Conservation (phyloP, 2,797 vertebrate genomes). For the Parauchenoglanis ngamensis region DNA sequence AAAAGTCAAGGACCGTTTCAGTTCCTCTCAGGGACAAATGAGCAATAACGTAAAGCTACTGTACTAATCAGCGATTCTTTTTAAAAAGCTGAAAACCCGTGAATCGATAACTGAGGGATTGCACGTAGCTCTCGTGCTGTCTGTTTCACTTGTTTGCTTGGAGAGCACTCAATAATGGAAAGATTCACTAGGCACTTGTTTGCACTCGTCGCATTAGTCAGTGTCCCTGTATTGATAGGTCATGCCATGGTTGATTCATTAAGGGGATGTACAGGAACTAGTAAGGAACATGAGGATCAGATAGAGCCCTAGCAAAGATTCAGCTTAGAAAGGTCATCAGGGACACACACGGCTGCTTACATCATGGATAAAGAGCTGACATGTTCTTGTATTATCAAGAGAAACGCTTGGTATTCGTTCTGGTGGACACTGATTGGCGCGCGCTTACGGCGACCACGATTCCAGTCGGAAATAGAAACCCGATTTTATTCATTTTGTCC, state of each 20-base stretch:
- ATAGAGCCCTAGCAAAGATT: slow-evolving; percentile 62
- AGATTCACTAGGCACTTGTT: slow-evolving; percentile 67
- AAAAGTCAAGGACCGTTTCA: background rate
- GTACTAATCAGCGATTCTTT: slow-evolving; percentile 24
- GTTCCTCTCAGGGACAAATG: background rate
- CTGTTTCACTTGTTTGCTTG: slow-evolving; percentile 60
- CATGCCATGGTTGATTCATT: slow-evolving; percentile 75
- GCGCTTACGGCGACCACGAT: background rate
- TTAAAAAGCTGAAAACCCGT: slow-evolving; percentile 42
- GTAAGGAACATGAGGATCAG: slow-evolving; percentile 68
- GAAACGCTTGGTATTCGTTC: background rate
- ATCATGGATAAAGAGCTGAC: slow-evolving; percentile 10
- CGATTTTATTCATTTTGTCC: background rate
- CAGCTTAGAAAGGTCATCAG: slow-evolving; percentile 36
- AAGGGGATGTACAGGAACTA: slow-evolving; percentile 66
- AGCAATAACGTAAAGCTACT: background rate
- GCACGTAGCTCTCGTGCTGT: slow-evolving; percentile 53
- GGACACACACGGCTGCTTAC: slow-evolving; percentile 31
- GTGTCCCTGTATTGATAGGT: slow-evolving; percentile 70
- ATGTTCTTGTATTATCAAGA: background rate
- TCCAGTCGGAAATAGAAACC: background rate
- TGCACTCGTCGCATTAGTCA: slow-evolving; percentile 71
- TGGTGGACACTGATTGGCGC: background rate
- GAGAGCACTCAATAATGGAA: slow-evolving; percentile 66
- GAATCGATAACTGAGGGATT: slow-evolving; percentile 57